Conservation (phyloP, 2,888 invertebrate species). For the Cerastis leucographa region DNA sequence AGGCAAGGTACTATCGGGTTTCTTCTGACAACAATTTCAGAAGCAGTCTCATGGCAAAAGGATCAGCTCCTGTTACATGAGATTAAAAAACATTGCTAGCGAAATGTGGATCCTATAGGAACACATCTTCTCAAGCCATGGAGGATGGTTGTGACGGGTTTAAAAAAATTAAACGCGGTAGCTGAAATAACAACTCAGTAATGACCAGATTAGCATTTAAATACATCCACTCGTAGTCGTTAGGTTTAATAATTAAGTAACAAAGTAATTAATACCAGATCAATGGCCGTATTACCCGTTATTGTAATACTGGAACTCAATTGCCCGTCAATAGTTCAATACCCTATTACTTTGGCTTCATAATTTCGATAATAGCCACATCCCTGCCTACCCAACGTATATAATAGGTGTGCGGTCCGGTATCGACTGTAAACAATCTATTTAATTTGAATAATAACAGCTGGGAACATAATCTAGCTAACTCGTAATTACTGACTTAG, state of each 20-base stretch:
- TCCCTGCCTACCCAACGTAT: constrained; percentile 27
- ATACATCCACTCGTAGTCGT: neutral
- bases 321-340: constrained; percentile 18
- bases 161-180: neutral
- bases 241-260: neutral
- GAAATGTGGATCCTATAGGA: neutral
- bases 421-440: constrained; percentile 61
- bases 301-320: constrained; percentile 17
- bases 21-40: too few relatives aligned
- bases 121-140: neutral
- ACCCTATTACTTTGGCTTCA: constrained; percentile 17
- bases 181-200: neutral
- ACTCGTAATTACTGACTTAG: constrained; percentile 55
- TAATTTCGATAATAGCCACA: constrained; percentile 38
- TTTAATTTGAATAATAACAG: constrained; percentile 66
- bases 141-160: neutral
- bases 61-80: neutral
- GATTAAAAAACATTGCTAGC: neutral
- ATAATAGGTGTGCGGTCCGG: constrained; percentile 44
- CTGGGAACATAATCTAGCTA: constrained; percentile 50
- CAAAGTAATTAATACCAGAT: constrained; percentile 8
- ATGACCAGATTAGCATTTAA: neutral
- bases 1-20: too few relatives aligned
- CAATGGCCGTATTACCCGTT: neutral
- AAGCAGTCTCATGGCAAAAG: too few relatives aligned